These are phyloP conservation scores for Solenopsis invicta DNA, from an alignment of 1,140 invertebrate genomes.

Conservation along the genomic window DNA sequence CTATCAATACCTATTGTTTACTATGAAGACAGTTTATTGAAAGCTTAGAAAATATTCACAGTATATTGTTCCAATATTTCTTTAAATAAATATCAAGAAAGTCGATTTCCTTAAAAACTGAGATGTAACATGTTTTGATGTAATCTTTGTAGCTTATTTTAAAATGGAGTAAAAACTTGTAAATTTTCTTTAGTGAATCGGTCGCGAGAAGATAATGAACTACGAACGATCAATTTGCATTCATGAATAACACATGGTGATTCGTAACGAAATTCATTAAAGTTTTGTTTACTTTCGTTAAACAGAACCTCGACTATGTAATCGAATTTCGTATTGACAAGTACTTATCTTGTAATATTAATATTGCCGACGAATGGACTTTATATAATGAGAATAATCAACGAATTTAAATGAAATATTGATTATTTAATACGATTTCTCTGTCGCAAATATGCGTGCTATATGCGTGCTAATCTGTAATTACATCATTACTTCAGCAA, in stretches of 20 bases:
- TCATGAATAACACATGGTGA: not conserved
- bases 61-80: conserved; percentile 71
- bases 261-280: conserved; percentile 4
- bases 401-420: conserved; percentile 22
- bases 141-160: not conserved
- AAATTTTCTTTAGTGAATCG: not conserved
- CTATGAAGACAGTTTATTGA: conserved; percentile 69
- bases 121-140: not conserved
- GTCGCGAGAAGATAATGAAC: not conserved
- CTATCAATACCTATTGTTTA: conserved; percentile 65
- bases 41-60: conserved; percentile 67
- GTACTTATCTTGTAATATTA: conserved; percentile 16
- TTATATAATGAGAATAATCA: not conserved
- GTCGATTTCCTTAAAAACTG: conserved; percentile 19
- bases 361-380: not conserved
- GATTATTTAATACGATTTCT: conserved; percentile 6
- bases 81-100: conserved; percentile 56
- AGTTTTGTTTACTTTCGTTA: conserved; percentile 30
- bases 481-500: conserved; percentile 18
- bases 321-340: conserved; percentile 25
- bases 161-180: not conserved
- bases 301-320: not conserved
- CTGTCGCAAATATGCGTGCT: not conserved
- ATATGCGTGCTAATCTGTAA: not conserved
- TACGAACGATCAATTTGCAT: not conserved